Percentiles rank a stretch among this genome's conserved stretches.
phyloP scores from a whole-genome alignment of 2,888 invertebrate species.

The Sturmia bella region DNA sequence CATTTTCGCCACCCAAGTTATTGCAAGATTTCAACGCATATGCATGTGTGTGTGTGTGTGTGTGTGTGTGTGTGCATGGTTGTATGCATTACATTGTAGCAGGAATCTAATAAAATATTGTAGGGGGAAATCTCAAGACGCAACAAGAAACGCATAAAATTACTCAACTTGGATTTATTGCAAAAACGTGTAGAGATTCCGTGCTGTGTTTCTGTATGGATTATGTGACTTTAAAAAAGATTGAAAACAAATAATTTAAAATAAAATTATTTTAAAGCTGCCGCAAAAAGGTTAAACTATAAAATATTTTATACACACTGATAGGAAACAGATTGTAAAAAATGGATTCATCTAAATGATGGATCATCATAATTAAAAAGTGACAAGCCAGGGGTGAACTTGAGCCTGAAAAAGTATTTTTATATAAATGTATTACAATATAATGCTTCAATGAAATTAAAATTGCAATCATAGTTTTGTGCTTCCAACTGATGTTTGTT shows the following conservation, averaged over 20 bases:
- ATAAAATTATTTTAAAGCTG: constrained; percentile 32
- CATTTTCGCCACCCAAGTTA: constrained; percentile 20
- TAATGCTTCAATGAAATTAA: no score
- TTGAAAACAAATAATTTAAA: constrained; percentile 34
- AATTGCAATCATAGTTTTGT: no score
- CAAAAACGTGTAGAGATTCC: constrained; percentile 26
- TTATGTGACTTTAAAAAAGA: constrained; percentile 23
- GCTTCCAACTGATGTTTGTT: no score
- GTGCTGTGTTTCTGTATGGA: constrained; percentile 18
- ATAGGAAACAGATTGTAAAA: not conserved
- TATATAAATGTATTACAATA: no score
- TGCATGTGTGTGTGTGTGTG: not conserved
- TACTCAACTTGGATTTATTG: constrained; percentile 61
- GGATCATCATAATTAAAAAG: no score
- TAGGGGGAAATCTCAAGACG: constrained; percentile 51
- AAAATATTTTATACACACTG: not conserved
- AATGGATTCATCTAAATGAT: not conserved
- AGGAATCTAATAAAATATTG: constrained; percentile 29
- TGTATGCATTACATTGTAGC: not conserved
- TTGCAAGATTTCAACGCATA: not conserved
- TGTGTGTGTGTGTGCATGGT: not conserved
- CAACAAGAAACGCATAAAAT: constrained; percentile 70
- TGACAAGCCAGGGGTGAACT: no score
- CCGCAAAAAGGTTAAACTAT: not conserved
- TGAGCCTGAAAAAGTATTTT: no score